phyloP scores from a whole-genome alignment of 1,140 invertebrate species.

The Frieseomelitta varia region DNA sequence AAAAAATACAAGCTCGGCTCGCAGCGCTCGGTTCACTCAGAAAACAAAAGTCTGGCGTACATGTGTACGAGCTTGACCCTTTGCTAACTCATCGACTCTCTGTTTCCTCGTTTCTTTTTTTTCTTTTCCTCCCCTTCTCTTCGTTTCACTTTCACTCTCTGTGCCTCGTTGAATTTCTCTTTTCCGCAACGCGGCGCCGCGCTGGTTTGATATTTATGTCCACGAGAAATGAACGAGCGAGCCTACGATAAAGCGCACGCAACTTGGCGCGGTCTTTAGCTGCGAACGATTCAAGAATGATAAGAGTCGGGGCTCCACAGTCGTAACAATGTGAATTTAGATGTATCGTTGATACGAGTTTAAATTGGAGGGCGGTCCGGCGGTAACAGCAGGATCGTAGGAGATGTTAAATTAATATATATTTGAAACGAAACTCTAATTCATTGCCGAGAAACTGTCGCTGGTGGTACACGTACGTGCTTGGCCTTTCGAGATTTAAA shows the following conservation, averaged over 20 bases:
- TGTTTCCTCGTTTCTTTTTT: not conserved
- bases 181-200: not conserved
- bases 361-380: not conserved
- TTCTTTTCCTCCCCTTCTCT: not conserved
- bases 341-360: not conserved
- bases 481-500: too few relatives aligned
- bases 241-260: conserved; percentile 13
- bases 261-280: not conserved
- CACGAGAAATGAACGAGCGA: not conserved
- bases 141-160: conserved; percentile 12
- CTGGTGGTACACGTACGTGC: too few relatives aligned
- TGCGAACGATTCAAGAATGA: not conserved
- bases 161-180: not conserved
- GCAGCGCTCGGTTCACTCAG: not conserved
- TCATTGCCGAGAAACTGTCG: too few relatives aligned
- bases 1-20: conserved; percentile 3
- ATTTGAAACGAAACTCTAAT: too few relatives aligned
- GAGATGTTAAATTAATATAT: not conserved
- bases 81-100: not conserved
- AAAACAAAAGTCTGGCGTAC: too few relatives aligned
- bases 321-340: not conserved
- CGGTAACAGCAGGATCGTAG: too few relatives aligned
- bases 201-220: not conserved
- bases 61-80: not conserved
- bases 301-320: not conserved